A percentile compares a stretch with the other conserved stretches of the same genome.
phyloP scores from a whole-genome alignment of 2,797 vertebrate genomes.

The Rousettus madagascariensis region DNA sequence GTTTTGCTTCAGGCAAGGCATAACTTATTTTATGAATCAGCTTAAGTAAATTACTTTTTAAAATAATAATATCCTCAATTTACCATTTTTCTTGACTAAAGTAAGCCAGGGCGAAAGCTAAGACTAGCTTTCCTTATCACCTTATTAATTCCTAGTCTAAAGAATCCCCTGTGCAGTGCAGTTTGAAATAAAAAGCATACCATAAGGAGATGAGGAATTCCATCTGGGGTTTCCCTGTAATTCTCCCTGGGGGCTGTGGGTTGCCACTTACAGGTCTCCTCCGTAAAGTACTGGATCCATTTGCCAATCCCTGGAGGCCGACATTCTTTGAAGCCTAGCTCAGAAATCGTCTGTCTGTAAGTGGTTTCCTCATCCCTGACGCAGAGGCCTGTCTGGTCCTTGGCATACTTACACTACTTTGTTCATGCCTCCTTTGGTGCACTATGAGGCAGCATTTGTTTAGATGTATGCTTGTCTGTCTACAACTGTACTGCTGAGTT shows the following conservation, averaged over 20 bases:
- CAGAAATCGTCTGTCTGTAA: not conserved
- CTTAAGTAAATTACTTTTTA: conserved; percentile 23
- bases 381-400: not conserved
- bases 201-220: conserved; percentile 35
- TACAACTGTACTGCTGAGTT: not conserved
- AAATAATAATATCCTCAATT: conserved; percentile 40
- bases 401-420: not conserved
- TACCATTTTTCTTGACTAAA: conserved; percentile 22
- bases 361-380: not conserved
- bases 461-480: not conserved
- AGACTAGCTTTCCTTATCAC: not conserved
- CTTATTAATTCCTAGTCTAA: conserved; percentile 8
- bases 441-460: not conserved
- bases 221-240: conserved; percentile 30
- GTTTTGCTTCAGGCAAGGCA: conserved; percentile 35
- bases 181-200: conserved; percentile 54
- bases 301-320: conserved; percentile 27
- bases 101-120: not conserved
- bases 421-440: not conserved
- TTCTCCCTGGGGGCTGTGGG: not conserved
- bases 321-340: not conserved
- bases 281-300: not conserved
- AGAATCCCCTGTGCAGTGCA: not conserved
- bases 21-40: not conserved
- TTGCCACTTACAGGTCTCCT: conserved; percentile 40